A percentile compares a stretch with the other conserved stretches of the same genome.
Evolutionary conservation across 92 coral and sea anemone genomes (phyloP).

Genomic region (Epizoanthus scotinus): DNA sequence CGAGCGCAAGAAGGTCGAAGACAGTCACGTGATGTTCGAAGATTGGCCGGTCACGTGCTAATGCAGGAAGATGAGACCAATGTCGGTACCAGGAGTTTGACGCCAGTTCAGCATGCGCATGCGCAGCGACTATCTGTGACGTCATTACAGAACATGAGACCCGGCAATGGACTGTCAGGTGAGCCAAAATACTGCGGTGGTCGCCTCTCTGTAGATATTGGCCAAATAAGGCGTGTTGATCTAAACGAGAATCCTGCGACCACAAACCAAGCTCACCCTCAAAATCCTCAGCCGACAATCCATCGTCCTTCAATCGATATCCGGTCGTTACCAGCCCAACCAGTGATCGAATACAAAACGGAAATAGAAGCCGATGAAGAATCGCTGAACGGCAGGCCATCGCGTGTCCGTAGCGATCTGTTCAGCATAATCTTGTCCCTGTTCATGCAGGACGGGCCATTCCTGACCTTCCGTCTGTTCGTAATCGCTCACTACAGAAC

Average conservation of each 20-base stretch:
- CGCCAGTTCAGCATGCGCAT: conserved; percentile 8
- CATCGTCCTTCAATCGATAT: conserved; percentile 33
- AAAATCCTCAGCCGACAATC: background rate
- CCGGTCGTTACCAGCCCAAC: conserved; percentile 22
- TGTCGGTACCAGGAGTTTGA: background rate
- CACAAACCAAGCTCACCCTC: background rate
- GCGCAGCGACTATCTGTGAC: conserved; percentile 13
- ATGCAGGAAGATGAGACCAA: conserved; percentile 13
- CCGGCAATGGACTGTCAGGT: background rate
- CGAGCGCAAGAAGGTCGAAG: conserved; percentile 32
- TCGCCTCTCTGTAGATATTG: conserved; percentile 3
- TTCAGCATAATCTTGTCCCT: conserved; percentile 78
- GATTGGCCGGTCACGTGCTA: conserved; percentile 38
- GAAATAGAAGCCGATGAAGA: conserved; percentile 30
- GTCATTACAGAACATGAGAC: background rate
- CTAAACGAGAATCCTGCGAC: background rate
- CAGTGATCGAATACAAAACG: conserved; percentile 38
- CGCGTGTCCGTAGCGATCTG: conserved; percentile 83
- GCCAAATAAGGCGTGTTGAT: background rate
- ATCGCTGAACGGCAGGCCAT: conserved; percentile 19
- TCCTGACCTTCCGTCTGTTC: conserved; percentile 84
- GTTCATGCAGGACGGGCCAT: conserved; percentile 94
- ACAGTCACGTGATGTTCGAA: conserved; percentile 36
- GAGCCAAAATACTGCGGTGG: background rate
- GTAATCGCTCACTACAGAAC: conserved; percentile 88